These are phyloP conservation scores for Bombus consobrinus DNA, from an alignment of 1,140 invertebrate species.

Conservation along the genomic window DNA sequence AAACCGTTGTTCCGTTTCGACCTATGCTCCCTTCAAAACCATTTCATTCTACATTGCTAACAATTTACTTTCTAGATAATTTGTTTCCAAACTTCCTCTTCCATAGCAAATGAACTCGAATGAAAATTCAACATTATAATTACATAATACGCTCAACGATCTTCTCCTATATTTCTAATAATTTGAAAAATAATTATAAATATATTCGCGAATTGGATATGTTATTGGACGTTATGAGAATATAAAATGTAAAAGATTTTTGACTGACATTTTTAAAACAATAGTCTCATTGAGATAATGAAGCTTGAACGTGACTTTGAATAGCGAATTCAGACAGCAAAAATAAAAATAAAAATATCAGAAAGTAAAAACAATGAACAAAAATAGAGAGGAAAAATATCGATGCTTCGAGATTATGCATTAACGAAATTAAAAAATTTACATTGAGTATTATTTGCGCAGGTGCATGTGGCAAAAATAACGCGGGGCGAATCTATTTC, in stretches of 20 bases:
- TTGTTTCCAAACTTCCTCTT: background rate
- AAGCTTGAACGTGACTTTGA: background rate
- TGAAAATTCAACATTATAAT: no score
- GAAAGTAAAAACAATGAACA: background rate
- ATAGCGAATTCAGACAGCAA: background rate
- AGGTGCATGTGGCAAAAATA: background rate
- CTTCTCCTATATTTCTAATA: no score
- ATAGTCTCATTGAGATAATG: background rate
- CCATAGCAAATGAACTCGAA: no score
- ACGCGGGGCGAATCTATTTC: background rate
- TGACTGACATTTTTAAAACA: background rate
- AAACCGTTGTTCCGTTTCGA: background rate
- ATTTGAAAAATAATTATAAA: no score
- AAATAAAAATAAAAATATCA: background rate
- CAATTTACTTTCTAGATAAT: background rate
- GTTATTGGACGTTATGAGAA: no score
- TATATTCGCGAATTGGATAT: no score
- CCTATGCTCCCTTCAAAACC: background rate
- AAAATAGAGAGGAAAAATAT: background rate
- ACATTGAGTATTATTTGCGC: background rate
- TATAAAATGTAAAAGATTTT: background rate
- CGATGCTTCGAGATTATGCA: background rate
- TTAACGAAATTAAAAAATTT: slow-evolving; percentile 45
- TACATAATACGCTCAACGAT: no score
- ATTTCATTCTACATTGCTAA: background rate